Percentiles rank a stretch among this genome's conserved stretches.
Evolutionary conservation across 2,888 invertebrate species (phyloP).

Genomic region (Tetropium fuscum): DNA sequence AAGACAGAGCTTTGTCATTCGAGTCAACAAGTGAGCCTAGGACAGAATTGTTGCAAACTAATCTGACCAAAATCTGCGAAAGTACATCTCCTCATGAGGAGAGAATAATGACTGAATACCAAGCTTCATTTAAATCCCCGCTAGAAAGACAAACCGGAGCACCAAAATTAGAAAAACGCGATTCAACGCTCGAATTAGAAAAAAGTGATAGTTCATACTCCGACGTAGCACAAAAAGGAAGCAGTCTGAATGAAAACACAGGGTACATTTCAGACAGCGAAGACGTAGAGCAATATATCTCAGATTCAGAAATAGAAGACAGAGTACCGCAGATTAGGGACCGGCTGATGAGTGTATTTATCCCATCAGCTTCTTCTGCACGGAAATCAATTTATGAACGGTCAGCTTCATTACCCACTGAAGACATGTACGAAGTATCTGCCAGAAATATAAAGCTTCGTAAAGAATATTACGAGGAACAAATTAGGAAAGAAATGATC

Average conservation of each 20-base stretch:
- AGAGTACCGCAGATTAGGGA: slow-evolving; percentile 64
- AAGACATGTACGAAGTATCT: slow-evolving; percentile 68
- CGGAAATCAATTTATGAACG: slow-evolving; percentile 65
- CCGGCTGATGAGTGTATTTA: slow-evolving; percentile 64
- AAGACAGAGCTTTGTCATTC: slow-evolving; percentile 42
- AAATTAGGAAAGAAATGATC: slow-evolving; percentile 72
- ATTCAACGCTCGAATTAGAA: slow-evolving; percentile 37
- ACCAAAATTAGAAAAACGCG: slow-evolving; percentile 29
- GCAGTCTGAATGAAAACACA: slow-evolving; percentile 59
- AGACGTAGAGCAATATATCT: slow-evolving; percentile 64
- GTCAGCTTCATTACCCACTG: slow-evolving; percentile 68
- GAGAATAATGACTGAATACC: slow-evolving; percentile 60
- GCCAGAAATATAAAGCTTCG: slow-evolving; percentile 69
- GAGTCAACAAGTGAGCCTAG: slow-evolving; percentile 46
- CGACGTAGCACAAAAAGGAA: slow-evolving; percentile 55
- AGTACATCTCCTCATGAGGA: slow-evolving; percentile 40
- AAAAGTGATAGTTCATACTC: slow-evolving; percentile 63
- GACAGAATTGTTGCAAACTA: slow-evolving; percentile 39
- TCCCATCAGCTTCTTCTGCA: slow-evolving; percentile 56
- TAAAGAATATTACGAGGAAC: slow-evolving; percentile 72
- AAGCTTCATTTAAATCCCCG: slow-evolving; percentile 61
- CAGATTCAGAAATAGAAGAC: slow-evolving; percentile 65
- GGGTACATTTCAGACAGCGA: slow-evolving; percentile 65
- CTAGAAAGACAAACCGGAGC: slow-evolving; percentile 43
- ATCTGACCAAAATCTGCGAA: slow-evolving; percentile 43